Evolutionary conservation across 2,113 vertebrate species (phyloP).

Genomic region (Phrynosoma platyrhinos): DNA sequence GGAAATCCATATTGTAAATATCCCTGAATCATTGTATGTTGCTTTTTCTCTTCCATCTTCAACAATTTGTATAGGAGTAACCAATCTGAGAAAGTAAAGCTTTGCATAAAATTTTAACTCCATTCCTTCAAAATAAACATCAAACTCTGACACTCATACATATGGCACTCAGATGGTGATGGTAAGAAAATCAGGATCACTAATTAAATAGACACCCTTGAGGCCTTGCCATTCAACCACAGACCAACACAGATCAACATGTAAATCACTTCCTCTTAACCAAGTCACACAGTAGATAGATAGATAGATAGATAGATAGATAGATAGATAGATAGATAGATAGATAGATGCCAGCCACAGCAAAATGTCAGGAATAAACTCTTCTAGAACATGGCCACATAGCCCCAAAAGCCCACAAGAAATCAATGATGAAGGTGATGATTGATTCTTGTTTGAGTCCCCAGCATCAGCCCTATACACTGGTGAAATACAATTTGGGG

Average conservation of each 20-base stretch:
- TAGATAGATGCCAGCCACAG: no score
- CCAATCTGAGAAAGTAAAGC: conserved; percentile 97
- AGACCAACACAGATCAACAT: no score
- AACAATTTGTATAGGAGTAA: conserved; percentile 90
- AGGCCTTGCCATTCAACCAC: no score
- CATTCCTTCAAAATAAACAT: conserved; percentile 88
- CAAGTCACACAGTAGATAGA: no score
- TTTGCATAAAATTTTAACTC: conserved; percentile 95
- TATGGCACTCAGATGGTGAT: conserved; percentile 88
- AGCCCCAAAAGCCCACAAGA: no score
- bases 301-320: no score
- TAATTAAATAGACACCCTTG: conserved; percentile 21
- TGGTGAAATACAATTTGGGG: not conserved
- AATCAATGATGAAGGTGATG: no score
- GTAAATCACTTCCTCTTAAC: no score
- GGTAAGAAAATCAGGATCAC: conserved; percentile 83
- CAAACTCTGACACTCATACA: conserved; percentile 91
- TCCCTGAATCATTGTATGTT: conserved; percentile 90
- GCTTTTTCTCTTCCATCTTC: conserved; percentile 94
- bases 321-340: no score
- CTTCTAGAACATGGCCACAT: no score
- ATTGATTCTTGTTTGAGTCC: not conserved
- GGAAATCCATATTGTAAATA: no score
- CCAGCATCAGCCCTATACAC: not conserved
- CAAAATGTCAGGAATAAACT: no score